Evolutionary conservation across 2,113 vertebrate genomes (phyloP), one percentile per base, ranked within the genome.

Genomic region (Todiramphus chloris): DNA sequence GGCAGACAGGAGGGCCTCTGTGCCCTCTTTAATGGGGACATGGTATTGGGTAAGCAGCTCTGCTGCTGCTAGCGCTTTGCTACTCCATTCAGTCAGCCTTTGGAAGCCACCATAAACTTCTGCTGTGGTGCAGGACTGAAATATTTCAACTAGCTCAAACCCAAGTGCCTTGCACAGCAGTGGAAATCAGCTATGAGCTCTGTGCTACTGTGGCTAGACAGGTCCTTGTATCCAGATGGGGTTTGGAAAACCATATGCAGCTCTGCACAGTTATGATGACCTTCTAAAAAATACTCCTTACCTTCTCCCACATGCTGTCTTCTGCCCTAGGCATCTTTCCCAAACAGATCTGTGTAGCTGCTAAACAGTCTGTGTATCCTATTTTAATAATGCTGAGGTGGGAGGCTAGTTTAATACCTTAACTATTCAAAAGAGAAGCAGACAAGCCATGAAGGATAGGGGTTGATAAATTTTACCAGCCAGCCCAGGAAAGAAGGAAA

Each of bases 261-360:
- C 4, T 55, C 50, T 90, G 63, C 60, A 46, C 67, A 76, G 92
- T 93, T 95, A 90, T 15, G 44, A 60, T 91, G 72, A 73, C 75
- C 63, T 91, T 75, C 80, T 83, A n/a, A 94, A 76, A 87, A 94
- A 83, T 77, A 70, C 82, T 91, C 60, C 60, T 79, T 77, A 67
- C 67, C 79, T 85, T 95, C 86, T 93, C 87, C 72, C 59, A 89
- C 75, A 74, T 63, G 84, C 82, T 83, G 55, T 90, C 55, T 94
- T 50, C 72, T 95, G 70, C 94, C 79, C 25, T n/a, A 73, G 79
- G 90, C 93, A 51, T 67, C 82, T 83, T 96, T 93, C 82, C 87
- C 78, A 85, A 94, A 88, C 19, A 79, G 82, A 90, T 76, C 28
- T 79, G 33, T 80, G 63, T 35, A 90, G 85, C 9, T 96, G 87